These are phyloP conservation scores for Drosophila picticornis DNA, from an alignment of 2,888 invertebrate species.

Conservation along the genomic window DNA sequence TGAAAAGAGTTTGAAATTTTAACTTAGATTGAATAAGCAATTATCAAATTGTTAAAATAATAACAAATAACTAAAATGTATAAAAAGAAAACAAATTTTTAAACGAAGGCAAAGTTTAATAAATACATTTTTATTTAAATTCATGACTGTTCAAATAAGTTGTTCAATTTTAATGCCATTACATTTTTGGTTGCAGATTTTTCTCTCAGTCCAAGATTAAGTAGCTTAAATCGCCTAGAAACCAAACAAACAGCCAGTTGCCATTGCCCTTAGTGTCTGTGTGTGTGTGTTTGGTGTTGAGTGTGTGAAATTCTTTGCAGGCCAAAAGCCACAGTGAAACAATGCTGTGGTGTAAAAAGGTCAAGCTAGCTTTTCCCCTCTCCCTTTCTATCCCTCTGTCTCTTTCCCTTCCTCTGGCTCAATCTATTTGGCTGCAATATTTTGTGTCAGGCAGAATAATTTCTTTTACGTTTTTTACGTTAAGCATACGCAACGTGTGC, in stretches of 20 bases:
- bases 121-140: neutral
- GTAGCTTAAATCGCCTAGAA: constrained; percentile 61
- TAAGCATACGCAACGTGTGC: constrained; percentile 51
- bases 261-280: constrained; percentile 9
- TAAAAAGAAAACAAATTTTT: neutral
- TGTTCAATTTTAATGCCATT: neutral
- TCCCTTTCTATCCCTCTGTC: neutral
- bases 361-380: constrained; percentile 1
- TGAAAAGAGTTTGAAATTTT: too few species aligned
- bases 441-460: constrained; percentile 27
- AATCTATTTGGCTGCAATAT: neutral
- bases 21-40: too few species aligned
- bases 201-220: constrained; percentile 49
- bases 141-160: neutral
- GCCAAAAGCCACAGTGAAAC: constrained; percentile 49
- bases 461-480: constrained; percentile 18
- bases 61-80: too few species aligned
- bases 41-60: too few species aligned
- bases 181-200: neutral
- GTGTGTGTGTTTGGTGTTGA: constrained; percentile 14
- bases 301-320: constrained; percentile 30
- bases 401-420: neutral
- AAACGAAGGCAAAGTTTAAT: neutral
- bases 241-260: constrained; percentile 44
- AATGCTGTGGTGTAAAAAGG: constrained; percentile 40